Evolutionary conservation across 2,888 invertebrate species (phyloP).

Genomic region (Meliscaeva auricollis): DNA sequence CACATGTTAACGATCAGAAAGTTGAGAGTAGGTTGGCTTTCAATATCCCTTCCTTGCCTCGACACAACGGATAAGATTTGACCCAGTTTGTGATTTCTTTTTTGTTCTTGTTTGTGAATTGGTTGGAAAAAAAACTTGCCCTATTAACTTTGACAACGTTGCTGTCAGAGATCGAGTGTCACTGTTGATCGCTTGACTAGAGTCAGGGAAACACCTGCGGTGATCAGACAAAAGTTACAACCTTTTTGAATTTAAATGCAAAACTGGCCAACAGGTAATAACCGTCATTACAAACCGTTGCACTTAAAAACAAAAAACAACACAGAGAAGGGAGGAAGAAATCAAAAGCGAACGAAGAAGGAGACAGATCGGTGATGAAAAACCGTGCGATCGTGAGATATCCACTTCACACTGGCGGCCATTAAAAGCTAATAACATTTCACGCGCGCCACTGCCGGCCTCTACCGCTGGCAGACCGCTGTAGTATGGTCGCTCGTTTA

Average conservation of each 20-base stretch:
- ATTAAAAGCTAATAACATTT: slow-evolving; percentile 68
- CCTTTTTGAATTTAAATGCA: slow-evolving; percentile 56
- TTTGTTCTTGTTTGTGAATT: slow-evolving; percentile 2
- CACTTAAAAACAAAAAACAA: slow-evolving; percentile 8
- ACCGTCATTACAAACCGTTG: slow-evolving; percentile 60
- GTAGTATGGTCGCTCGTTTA: not conserved
- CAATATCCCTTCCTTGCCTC: slow-evolving; percentile 30
- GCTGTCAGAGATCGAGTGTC: slow-evolving; percentile 53
- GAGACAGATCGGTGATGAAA: slow-evolving; percentile 64
- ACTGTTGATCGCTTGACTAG: slow-evolving; percentile 30
- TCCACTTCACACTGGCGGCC: slow-evolving; percentile 60
- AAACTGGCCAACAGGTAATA: slow-evolving; percentile 52
- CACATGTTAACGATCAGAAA: slow-evolving; percentile 57
- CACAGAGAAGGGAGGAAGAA: slow-evolving; percentile 9
- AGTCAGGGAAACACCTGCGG: slow-evolving; percentile 60
- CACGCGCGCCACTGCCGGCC: slow-evolving; percentile 40
- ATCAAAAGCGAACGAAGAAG: slow-evolving; percentile 15
- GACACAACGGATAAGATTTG: slow-evolving; percentile 5
- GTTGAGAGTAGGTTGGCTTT: slow-evolving; percentile 48
- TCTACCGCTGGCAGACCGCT: not conserved
- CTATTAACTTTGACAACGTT: slow-evolving; percentile 57
- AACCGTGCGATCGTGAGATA: slow-evolving; percentile 69
- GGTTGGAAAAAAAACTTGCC: slow-evolving; percentile 36
- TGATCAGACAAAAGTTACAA: slow-evolving; percentile 54
- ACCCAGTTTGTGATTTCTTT: slow-evolving; percentile 44